phyloP scores from a whole-genome alignment of 2,113 vertebrate genomes.

The Prinia subflava region DNA sequence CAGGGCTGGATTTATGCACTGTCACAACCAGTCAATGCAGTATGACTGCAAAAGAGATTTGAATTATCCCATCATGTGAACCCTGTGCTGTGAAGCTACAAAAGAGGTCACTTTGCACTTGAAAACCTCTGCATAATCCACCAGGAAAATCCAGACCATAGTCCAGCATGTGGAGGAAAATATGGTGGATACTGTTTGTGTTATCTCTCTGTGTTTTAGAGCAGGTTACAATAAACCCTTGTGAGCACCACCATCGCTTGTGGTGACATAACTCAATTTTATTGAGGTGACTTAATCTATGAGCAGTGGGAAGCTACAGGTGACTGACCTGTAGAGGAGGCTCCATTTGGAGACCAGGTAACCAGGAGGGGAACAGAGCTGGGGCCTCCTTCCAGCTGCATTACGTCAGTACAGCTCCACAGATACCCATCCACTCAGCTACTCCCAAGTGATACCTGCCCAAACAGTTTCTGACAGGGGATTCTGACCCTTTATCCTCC shows the following conservation, averaged over 20 bases:
- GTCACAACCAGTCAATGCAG: background rate
- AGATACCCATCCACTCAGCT: background rate
- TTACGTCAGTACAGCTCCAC: background rate
- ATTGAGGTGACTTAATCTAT: background rate
- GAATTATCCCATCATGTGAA: background rate
- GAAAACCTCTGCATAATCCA: background rate
- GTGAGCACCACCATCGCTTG: background rate
- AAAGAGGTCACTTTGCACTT: background rate
- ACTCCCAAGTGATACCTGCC: background rate
- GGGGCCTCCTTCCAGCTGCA: background rate
- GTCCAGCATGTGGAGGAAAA: background rate
- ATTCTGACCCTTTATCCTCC: background rate
- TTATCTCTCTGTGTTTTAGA: background rate
- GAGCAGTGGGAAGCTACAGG: background rate
- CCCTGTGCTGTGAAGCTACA: background rate
- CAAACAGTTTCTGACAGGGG: background rate
- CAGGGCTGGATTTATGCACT: background rate
- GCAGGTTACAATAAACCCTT: background rate
- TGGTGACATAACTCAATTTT: background rate
- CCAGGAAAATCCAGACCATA: background rate
- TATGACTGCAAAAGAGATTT: background rate
- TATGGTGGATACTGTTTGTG: background rate
- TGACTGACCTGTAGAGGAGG: background rate
- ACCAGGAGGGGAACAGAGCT: background rate
- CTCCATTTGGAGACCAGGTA: background rate